Evolutionary conservation across 2,888 invertebrate genomes (phyloP), one percentile per base, ranked within the genome.

Genomic region (Rotaria magnacalcarata): DNA sequence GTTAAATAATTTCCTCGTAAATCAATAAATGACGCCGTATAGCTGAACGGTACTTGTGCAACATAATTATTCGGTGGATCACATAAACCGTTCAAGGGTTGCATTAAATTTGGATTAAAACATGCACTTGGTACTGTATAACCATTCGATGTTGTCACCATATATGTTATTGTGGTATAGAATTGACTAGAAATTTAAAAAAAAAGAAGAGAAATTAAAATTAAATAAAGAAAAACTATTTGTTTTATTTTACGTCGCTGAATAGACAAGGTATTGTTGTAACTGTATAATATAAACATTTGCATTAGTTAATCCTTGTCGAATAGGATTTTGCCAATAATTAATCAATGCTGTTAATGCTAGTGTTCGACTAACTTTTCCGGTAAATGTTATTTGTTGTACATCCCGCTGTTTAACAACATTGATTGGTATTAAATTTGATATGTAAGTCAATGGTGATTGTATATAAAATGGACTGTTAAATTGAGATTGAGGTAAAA

Each of bases 41-140:
- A 80, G n/a, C 47, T 80, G n/a, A 47, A 80, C 5, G 80, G 80
- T 47, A 80, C 6, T 43, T 80, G 80, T 47, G 47, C 24, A 47
- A 80, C 80, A 47, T 80, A 80, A 80, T 43, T 80, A 80, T 80
- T 80, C n/a, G 80, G 80, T 47, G 47, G 4, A 80, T n/a, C 47
- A n/a, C 80, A 80, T 80, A 47, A n/a, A 80, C 80, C 80, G 47
- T 80, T 80, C n/a, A 80, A 47, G 24, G 80, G n/a, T 80, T 80
- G 80, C 10, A 80, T 11, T 43, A 80, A 80, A 47, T 24, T 47
- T 10, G 80, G 80, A 80, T 80, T 80, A n/a, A 80, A 80, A 80
- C 80, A 80, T 47, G 47, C 43, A 47, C 24, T 43, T 80, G 80
- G 80, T 11, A 80, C 14, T 4, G n/a, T 80, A 80, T 43, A 47